Evolutionary conservation across 2,113 vertebrate genomes (phyloP).

Genomic region (Accipiter virgatus): DNA sequence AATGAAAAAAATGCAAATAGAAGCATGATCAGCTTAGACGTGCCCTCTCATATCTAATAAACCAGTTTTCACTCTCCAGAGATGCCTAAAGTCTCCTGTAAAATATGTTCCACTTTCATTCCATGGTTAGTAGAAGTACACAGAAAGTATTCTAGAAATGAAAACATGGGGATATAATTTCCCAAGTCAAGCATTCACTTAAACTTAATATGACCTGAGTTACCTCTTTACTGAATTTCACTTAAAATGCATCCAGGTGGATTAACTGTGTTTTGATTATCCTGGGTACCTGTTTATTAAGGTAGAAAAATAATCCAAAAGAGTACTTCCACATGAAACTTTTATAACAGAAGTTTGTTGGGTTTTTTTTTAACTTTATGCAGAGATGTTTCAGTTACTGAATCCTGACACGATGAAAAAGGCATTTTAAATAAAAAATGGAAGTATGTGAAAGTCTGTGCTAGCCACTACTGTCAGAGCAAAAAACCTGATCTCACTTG

Average conservation of each 20-base stretch:
- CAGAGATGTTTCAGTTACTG: background rate
- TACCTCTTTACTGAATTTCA: background rate
- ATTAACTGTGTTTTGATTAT: background rate
- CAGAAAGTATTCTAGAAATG: background rate
- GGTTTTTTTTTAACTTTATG: background rate
- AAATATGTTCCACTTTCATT: background rate
- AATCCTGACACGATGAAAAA: background rate
- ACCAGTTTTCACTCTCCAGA: background rate
- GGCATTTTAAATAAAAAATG: background rate
- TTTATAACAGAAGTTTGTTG: background rate
- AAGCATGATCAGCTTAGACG: background rate
- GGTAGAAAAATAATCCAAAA: background rate
- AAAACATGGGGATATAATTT: background rate
- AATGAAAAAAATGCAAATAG: background rate
- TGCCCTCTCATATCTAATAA: background rate
- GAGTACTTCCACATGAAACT: background rate
- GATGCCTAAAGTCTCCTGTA: background rate
- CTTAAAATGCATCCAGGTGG: background rate
- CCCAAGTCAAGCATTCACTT: background rate
- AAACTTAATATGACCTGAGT: background rate
- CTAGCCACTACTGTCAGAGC: background rate
- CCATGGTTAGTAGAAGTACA: background rate
- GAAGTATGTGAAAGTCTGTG: background rate
- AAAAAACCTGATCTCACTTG: background rate
- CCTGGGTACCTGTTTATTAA: background rate